A percentile compares a stretch with the other conserved stretches of the same genome.
Evolutionary conservation across 2,113 vertebrate species (phyloP).

Genomic region (Tretioscincus oriximinensis): DNA sequence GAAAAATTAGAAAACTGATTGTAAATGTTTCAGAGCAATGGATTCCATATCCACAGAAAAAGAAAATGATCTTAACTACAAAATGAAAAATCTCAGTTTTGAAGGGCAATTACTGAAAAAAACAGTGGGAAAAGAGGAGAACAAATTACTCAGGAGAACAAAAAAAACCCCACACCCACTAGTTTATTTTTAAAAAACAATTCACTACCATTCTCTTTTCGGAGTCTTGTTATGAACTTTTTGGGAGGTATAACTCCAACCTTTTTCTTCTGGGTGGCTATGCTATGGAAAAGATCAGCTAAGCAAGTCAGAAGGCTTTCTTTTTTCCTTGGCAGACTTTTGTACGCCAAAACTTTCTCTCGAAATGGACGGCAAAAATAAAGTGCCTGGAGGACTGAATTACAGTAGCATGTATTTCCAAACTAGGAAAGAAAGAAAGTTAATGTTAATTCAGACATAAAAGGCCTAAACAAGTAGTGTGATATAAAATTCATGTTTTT

Average conservation of each 20-base stretch:
- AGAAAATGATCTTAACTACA: background rate
- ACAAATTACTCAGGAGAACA: background rate
- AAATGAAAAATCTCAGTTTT: background rate
- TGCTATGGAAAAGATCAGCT: slow-evolving; percentile 83
- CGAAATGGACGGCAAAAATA: slow-evolving; percentile 88
- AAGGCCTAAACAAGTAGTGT: slow-evolving; percentile 2
- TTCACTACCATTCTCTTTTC: slow-evolving; percentile 81
- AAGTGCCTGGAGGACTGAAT: slow-evolving; percentile 95
- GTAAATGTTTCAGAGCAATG: background rate
- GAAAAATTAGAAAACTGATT: background rate
- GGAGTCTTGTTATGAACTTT: slow-evolving; percentile 83
- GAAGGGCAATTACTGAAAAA: background rate
- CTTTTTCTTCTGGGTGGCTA: slow-evolving; percentile 85
- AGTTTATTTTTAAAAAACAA: slow-evolving; percentile 1
- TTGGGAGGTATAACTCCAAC: slow-evolving; percentile 84
- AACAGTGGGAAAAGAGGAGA: background rate
- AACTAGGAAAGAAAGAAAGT: slow-evolving; percentile 76
- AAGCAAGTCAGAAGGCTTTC: slow-evolving; percentile 82
- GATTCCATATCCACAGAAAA: background rate
- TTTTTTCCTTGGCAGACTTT: slow-evolving; percentile 82
- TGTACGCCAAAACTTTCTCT: slow-evolving; percentile 83
- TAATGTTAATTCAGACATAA: slow-evolving; percentile 41
- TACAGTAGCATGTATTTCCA: slow-evolving; percentile 98
- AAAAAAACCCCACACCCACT: background rate
- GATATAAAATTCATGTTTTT: background rate